Evolutionary conservation across 2,888 invertebrate genomes (phyloP).

Genomic region (Cacoxenus indagator): DNA sequence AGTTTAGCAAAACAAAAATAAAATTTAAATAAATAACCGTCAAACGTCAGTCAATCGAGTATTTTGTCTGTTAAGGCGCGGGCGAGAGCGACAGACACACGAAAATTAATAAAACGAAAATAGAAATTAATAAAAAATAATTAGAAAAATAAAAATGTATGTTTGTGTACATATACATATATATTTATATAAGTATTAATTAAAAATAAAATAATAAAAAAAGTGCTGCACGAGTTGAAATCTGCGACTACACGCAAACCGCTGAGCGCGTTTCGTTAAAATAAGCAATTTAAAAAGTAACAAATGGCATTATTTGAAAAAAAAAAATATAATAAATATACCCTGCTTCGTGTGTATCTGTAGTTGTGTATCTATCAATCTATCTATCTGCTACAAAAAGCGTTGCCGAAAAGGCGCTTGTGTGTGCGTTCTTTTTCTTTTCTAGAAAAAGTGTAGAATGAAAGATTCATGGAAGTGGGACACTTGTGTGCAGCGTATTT

Average conservation of each 20-base stretch:
- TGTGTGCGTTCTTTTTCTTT: constrained; percentile 11
- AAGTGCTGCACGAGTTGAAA: too few species aligned
- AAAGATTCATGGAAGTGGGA: constrained; percentile 66
- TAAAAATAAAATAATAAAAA: too few species aligned
- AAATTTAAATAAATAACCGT: constrained; percentile 15
- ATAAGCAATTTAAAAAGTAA: too few species aligned
- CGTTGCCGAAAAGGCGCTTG: constrained; percentile 37
- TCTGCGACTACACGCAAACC: too few species aligned
- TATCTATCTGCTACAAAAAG: constrained; percentile 26
- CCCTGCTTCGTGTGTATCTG: constrained; percentile 18
- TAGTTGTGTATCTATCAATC: constrained; percentile 7
- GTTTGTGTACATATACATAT: too few species aligned
- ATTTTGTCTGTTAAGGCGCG: too few species aligned
- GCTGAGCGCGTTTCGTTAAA: too few species aligned
- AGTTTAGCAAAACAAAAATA: constrained; percentile 22
- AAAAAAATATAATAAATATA: too few species aligned
- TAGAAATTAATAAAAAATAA: constrained; percentile 7
- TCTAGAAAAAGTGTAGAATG: constrained; percentile 63
- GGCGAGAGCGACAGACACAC: constrained; percentile 2
- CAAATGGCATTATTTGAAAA: too few species aligned
- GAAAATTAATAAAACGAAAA: constrained; percentile 28
- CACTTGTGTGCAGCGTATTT: constrained; percentile 68
- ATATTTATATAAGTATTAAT: too few species aligned
- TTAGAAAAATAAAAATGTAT: constrained; percentile 15
- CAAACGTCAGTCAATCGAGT: constrained; percentile 24